Evolutionary conservation across 2,113 vertebrate species (phyloP).

Genomic region (Thomomys bottae): DNA sequence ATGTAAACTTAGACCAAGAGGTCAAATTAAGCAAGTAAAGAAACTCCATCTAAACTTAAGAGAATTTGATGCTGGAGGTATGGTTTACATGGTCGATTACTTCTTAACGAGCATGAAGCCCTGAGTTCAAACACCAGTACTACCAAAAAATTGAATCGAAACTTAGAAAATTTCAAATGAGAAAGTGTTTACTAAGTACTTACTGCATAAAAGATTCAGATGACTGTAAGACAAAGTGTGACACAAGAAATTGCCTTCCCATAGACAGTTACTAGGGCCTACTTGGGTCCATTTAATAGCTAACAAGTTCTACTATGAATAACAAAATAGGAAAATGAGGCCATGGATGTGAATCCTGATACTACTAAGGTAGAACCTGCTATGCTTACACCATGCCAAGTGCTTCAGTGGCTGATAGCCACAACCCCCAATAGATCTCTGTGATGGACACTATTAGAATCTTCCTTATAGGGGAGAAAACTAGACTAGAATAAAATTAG

Average conservation of each 20-base stretch:
- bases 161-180: not conserved
- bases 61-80: not conserved
- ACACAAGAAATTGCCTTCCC: not conserved
- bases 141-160: not conserved
- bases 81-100: too few species aligned
- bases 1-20: not conserved
- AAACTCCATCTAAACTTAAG: conserved; percentile 8
- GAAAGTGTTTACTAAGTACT: not conserved
- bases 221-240: not conserved
- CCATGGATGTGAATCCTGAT: not conserved
- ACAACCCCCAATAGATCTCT: not conserved
- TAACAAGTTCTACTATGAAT: not conserved
- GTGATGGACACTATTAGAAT: not conserved
- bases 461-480: not conserved
- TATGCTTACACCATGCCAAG: not conserved
- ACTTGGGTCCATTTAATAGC: not conserved
- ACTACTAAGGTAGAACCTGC: not conserved
- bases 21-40: not conserved
- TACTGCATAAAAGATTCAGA: not conserved
- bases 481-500: not conserved
- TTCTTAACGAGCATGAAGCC: too few species aligned
- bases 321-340: conserved; percentile 16
- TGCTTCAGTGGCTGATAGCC: not conserved
- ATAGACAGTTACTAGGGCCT: not conserved
- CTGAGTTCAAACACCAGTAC: too few species aligned